Evolutionary conservation across 2,888 invertebrate species (phyloP).

Genomic region (Pseudoips prasinana): DNA sequence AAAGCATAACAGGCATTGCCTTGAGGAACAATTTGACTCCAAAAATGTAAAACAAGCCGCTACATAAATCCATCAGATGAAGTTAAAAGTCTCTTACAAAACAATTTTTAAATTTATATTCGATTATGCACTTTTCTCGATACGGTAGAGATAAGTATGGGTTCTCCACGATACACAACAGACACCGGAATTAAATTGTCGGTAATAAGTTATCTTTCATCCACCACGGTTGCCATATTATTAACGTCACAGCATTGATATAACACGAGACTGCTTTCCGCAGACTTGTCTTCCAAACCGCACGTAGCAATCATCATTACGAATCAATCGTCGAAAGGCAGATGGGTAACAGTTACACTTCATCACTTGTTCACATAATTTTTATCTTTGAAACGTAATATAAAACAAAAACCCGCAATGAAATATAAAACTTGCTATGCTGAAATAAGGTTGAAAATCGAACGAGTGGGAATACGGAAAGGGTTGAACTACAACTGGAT

Average conservation of each 20-base stretch:
- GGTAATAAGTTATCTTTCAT: conserved; percentile 58
- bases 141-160: conserved; percentile 37
- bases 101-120: conserved; percentile 40
- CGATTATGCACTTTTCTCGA: conserved; percentile 31
- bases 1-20: conserved; percentile 17
- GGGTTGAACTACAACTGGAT: conserved; percentile 56
- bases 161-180: conserved; percentile 40
- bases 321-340: conserved; percentile 53
- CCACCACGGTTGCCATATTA: conserved; percentile 58
- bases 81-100: conserved; percentile 33
- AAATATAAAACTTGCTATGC: conserved; percentile 23
- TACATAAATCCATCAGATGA: conserved; percentile 25
- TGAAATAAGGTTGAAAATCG: conserved; percentile 25
- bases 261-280: conserved; percentile 56
- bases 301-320: conserved; percentile 53
- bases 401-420: background rate
- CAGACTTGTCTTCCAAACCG: conserved; percentile 58
- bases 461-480: conserved; percentile 37
- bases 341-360: conserved; percentile 72
- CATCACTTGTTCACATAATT: conserved; percentile 47
- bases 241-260: conserved; percentile 64
- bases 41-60: conserved; percentile 18
- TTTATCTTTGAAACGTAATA: conserved; percentile 34
- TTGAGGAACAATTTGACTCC: conserved; percentile 18
- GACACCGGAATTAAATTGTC: conserved; percentile 53